phyloP scores from a whole-genome alignment of 2,113 vertebrate genomes.

The Aramus guarauna region DNA sequence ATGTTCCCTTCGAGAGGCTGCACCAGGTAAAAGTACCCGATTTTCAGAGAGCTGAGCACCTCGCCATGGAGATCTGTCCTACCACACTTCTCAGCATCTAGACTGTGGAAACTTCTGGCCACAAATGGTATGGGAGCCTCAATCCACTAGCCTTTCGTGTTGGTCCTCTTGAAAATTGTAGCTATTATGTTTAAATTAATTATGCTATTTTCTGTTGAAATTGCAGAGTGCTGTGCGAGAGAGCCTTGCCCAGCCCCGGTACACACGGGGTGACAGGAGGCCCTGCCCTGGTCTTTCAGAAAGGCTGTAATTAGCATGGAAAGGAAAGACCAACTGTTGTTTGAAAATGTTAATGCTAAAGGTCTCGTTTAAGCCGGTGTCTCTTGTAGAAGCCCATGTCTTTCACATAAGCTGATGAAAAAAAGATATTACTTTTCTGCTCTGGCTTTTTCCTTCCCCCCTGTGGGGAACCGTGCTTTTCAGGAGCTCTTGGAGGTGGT shows the following conservation, averaged over 20 bases:
- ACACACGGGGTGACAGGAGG: neutral
- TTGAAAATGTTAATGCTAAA: slow-evolving; percentile 36
- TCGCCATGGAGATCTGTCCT: accelerated
- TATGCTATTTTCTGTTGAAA: neutral
- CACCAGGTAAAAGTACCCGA: neutral
- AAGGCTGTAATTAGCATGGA: neutral
- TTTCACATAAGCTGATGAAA: neutral
- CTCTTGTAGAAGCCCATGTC: neutral
- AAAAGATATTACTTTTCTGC: neutral
- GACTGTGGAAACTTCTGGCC: neutral
- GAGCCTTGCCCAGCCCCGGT: neutral
- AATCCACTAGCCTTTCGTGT: neutral
- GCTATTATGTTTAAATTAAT: slow-evolving; percentile 47
- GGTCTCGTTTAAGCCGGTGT: neutral
- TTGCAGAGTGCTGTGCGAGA: neutral
- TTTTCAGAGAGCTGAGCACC: neutral
- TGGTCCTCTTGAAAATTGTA: neutral
- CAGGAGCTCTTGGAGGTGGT: neutral
- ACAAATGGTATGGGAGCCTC: neutral
- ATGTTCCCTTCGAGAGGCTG: neutral
- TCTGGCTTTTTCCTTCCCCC: neutral
- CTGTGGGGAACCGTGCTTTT: neutral
- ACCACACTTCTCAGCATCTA: neutral
- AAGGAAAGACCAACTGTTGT: slow-evolving; percentile 4
- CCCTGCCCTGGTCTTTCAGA: slow-evolving; percentile 4